phyloP scores from a whole-genome alignment of 2,797 vertebrate species.

The Syngnathus acus region DNA sequence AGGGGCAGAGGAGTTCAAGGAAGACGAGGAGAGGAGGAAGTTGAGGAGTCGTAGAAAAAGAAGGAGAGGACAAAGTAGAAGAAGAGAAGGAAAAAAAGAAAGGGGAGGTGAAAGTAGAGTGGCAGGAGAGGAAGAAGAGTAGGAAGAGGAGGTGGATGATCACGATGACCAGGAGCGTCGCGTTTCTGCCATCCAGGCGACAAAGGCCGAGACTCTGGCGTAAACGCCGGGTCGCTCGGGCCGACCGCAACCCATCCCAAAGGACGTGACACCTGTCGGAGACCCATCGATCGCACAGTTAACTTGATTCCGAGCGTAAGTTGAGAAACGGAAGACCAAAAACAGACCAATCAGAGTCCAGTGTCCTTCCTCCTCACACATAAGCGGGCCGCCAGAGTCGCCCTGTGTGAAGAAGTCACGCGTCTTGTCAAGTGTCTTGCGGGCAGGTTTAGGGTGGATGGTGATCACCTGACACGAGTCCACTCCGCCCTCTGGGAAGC shows the following conservation, averaged over 20 bases:
- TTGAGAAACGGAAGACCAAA: not conserved
- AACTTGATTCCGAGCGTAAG: not conserved
- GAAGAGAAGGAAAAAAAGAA: not conserved
- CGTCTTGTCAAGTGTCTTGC: no score
- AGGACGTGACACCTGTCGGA: constrained; percentile 79
- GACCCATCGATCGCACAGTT: constrained; percentile 63
- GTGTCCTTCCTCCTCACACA: constrained; percentile 62
- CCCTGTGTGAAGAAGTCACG: constrained; percentile 64
- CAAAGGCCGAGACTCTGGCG: constrained; percentile 68
- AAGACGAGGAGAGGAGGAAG: not conserved
- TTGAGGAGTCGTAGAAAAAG: not conserved
- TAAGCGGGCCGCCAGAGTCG: constrained; percentile 90
- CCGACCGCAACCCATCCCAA: constrained; percentile 75
- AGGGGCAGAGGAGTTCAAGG: not conserved
- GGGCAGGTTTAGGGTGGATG: not conserved
- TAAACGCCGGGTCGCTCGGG: constrained; percentile 82
- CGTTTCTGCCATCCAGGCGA: constrained; percentile 74
- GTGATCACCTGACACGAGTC: constrained; percentile 82
- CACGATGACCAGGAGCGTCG: constrained; percentile 31
- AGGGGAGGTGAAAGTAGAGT: not conserved
- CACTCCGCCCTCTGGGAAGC: constrained; percentile 74
- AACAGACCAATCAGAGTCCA: constrained; percentile 65
- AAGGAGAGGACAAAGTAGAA: not conserved
- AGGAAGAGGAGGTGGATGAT: not conserved
- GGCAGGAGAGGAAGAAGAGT: not conserved